Evolutionary conservation across 2,888 invertebrate genomes (phyloP), one percentile per base, ranked within the genome.

Genomic region (Apamea epomidion): DNA sequence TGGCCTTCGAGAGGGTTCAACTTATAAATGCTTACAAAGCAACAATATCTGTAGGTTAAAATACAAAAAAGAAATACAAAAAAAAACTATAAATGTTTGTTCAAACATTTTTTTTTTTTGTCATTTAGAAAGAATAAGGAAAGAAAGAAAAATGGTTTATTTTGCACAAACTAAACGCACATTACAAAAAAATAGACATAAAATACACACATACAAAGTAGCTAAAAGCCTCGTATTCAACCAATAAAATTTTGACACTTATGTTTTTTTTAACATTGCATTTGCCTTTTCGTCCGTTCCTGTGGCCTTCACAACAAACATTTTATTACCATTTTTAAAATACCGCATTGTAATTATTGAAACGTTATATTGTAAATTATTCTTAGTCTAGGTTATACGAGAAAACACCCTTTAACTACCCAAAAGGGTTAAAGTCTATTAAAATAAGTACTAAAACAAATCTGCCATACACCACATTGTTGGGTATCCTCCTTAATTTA

Each of bases 1-100:
- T 60, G 58, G 64, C n/a, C 16, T 74, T 70, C 58, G 42, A 64
- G 21, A 58, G 42, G 32, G 51, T 51, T 69, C n/a, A 78, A 74
- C 62, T 78, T 51, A 7, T 25, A n/a, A 21, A 64, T 16, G 29
- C 6, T 72, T 62, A 37, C 29, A 62, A 60, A 70, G 25, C 2
- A 32, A 16, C 21, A 60, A 58, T 67, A 25, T 29, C 32, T n/a
- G n/a, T 16, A 78, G 10, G 45, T 18, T 58, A 58, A 48, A 45
- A 21, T 48, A 29, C 2, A 48, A 37, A 81, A 67, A n/a, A 12
- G n/a, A n/a, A n/a, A n/a, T n/a, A n/a, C n/a, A n/a, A n/a, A 1
- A 37, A 81, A 67, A n/a, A 12, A 0, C 42, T 45, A 37, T 10
- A 18, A 37, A 25, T 64, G 16, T 37, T 80, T 54, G 16, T 65